phyloP scores from a whole-genome alignment of 2,113 vertebrate genomes.

The Gavialis gangeticus region DNA sequence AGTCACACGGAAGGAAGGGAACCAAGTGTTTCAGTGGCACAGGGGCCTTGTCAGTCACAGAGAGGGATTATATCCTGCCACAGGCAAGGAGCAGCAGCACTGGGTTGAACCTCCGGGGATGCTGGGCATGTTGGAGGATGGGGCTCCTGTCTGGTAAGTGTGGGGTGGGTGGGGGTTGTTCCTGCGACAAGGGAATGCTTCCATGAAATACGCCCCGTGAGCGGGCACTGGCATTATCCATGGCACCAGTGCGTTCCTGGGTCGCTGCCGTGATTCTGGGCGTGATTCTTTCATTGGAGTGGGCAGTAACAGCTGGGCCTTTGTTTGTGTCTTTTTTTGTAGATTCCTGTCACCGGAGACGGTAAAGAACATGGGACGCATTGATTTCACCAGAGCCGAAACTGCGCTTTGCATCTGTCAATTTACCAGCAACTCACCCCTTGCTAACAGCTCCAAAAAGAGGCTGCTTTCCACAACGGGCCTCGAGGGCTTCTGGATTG shows the following conservation, averaged over 20 bases:
- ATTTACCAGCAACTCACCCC: background rate
- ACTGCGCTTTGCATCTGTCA: fast-evolving
- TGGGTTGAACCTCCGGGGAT: background rate
- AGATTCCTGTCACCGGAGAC: conserved; percentile 8
- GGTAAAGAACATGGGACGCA: background rate
- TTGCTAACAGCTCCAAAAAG: background rate
- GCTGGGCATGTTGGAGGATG: fast-evolving
- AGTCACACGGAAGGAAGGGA: background rate
- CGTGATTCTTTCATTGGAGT: background rate
- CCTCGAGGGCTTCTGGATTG: background rate
- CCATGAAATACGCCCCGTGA: background rate
- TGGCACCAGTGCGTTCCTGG: background rate
- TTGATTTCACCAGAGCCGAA: background rate
- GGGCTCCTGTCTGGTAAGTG: background rate
- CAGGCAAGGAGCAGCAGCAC: background rate
- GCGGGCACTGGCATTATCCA: fast-evolving
- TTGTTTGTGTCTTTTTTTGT: conserved; percentile 7
- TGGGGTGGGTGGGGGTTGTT: background rate
- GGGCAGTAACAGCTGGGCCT: background rate
- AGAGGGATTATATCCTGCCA: background rate
- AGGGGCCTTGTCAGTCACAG: fast-evolving
- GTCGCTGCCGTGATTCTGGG: fast-evolving
- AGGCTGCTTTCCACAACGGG: background rate
- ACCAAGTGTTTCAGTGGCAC: background rate
- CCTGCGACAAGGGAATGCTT: background rate